Evolutionary conservation across 2,113 vertebrate species (phyloP), one percentile per base, ranked within the genome.

Genomic region (Ctenomys sociabilis): DNA sequence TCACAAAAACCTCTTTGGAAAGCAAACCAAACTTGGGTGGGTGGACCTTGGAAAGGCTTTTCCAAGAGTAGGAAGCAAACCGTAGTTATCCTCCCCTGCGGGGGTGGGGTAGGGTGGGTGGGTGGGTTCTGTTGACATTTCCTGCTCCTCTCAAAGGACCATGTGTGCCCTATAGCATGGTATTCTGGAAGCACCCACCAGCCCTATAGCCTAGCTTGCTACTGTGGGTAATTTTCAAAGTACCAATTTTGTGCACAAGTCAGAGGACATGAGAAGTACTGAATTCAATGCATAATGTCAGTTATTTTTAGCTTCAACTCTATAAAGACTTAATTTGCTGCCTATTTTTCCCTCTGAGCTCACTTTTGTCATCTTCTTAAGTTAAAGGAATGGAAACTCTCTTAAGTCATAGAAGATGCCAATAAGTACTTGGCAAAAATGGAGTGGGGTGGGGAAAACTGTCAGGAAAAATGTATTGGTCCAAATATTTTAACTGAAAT

Each of bases 21-120:
- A 90, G 73, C 57, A 92, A 88, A 73, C 94, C 43, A 95, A 97
- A 96, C 96, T 96, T 35, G 68, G 73, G 95, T 97, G 97, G 96
- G 96, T 84, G 89, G 96, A 95, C 49, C 16, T 9, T 91, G 93
- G 73, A 93, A 92, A 90, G 93, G 80, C 91, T 94, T 94, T 95
- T 86, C 95, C 72, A 57, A 83, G 97, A 95, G 95, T 94, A 82
- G 96, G 96, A 93, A 88, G 95, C 64, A 66, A 82, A 91, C 49
- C 85, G 87, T 68, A 45, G 83, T 92, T 88, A 85, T 78, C 93
- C 40, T 73, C 87, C 94, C 28, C 83, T 28, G 59, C 54, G 3
- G 19, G 63, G 35, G 13, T n/a, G n/a, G n/a, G n/a, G n/a, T n/a
- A n/a, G n/a, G n/a, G n/a, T n/a, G n/a, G n/a, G 73, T 26, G 78